Percentiles rank a stretch among this genome's conserved stretches.
Conservation (phyloP, 2,797 vertebrate species). For the Alcedo atthis region DNA sequence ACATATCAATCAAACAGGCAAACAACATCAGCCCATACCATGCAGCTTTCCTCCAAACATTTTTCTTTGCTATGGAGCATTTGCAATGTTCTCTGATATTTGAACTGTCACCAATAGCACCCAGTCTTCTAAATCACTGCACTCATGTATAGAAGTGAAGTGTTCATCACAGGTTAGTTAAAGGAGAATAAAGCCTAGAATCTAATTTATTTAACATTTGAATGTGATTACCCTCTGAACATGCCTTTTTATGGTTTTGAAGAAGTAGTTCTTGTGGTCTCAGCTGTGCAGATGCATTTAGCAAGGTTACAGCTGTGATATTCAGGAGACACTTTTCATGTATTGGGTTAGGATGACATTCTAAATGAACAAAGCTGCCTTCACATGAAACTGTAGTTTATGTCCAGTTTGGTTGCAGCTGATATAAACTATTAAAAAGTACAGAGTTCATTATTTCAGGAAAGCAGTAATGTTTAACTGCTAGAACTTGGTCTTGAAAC, state of each 20-base stretch:
- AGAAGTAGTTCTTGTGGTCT: not conserved
- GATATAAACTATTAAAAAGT: not conserved
- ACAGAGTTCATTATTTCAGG: not conserved
- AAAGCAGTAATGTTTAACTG: not conserved
- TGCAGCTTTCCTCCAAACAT: not conserved
- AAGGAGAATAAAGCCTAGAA: not conserved
- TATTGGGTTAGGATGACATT: not conserved
- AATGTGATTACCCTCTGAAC: not conserved
- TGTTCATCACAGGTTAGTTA: not conserved
- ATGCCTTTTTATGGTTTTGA: not conserved
- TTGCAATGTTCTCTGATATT: not conserved
- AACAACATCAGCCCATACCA: not conserved
- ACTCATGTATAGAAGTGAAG: not conserved
- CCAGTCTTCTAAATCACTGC: not conserved
- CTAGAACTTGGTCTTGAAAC: not conserved
- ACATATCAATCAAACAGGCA: not conserved
- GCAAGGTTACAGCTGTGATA: constrained; percentile 2
- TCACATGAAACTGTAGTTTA: not conserved
- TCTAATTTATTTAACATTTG: not conserved
- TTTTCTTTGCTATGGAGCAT: not conserved
- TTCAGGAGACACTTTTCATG: not conserved
- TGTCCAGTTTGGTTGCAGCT: not conserved
- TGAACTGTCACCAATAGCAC: not conserved
- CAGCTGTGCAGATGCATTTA: not conserved
- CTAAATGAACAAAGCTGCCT: not conserved